These are phyloP conservation scores for Desmophyllum pertusum DNA, from an alignment of 92 coral and sea anemone species.

Conservation along the genomic window DNA sequence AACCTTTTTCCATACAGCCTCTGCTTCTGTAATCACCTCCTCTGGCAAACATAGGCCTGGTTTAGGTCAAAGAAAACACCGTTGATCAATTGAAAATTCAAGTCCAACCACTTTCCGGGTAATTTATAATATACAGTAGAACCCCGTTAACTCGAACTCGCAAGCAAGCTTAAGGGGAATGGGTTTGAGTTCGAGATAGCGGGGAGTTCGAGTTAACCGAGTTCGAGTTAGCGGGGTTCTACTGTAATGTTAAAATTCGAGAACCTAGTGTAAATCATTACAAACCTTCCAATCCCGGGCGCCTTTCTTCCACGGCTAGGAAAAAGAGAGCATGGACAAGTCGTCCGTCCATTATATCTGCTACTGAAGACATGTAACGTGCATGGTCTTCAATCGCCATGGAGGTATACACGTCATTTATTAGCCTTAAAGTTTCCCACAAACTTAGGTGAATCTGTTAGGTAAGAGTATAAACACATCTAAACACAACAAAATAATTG, in stretches of 20 bases:
- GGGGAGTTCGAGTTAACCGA: too few species aligned
- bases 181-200: too few species aligned
- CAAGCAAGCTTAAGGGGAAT: too few species aligned
- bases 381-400: not conserved
- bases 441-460: constrained; percentile 31
- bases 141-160: too few species aligned
- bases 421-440: constrained; percentile 15
- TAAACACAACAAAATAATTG: too few species aligned
- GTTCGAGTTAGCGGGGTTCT: too few species aligned
- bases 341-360: constrained; percentile 44
- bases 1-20: constrained; percentile 18
- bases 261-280: not conserved
- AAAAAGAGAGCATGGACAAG: constrained; percentile 26
- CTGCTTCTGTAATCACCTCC: constrained; percentile 11
- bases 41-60: constrained; percentile 24
- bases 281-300: constrained; percentile 5
- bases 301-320: not conserved
- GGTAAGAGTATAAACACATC: not conserved
- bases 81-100: too few species aligned
- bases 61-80: too few species aligned
- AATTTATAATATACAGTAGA: too few species aligned
- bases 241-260: too few species aligned
- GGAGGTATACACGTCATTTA: too few species aligned
- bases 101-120: too few species aligned
- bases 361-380: constrained; percentile 22